Conservation (phyloP, 2,113 vertebrate genomes). For the Cyprichromis sp. region DNA sequence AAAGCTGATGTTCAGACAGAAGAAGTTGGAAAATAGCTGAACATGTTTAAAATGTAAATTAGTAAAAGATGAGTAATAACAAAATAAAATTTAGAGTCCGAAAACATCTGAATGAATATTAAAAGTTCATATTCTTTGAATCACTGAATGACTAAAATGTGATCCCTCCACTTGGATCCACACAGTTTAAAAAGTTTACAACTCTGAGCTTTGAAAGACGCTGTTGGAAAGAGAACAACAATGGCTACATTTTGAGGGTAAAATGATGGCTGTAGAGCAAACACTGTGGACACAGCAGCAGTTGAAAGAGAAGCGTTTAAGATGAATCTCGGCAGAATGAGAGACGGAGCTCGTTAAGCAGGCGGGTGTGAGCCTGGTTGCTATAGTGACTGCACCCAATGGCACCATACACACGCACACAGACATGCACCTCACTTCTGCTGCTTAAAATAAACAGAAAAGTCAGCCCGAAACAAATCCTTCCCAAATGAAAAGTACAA, state of each 20-base stretch:
- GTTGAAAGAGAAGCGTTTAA: not conserved
- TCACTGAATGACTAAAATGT: not conserved
- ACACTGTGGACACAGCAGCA: not conserved
- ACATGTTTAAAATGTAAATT: not conserved
- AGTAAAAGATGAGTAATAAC: not conserved
- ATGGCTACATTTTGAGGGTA: not conserved
- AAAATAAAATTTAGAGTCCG: not conserved
- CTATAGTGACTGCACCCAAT: not conserved
- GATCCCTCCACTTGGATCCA: not conserved
- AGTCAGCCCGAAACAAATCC: not conserved
- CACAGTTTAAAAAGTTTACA: not conserved
- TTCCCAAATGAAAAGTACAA: not conserved
- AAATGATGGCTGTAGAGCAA: not conserved
- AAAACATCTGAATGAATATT: not conserved
- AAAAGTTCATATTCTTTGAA: not conserved
- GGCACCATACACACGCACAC: rapidly evolving
- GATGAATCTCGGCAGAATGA: rapidly evolving
- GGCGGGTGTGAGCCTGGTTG: not conserved
- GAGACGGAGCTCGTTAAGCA: not conserved
- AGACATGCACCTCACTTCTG: rapidly evolving
- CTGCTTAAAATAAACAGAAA: not conserved
- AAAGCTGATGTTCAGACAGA: not conserved
- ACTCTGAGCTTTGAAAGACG: not conserved
- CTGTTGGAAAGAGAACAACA: not conserved
- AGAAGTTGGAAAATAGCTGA: not conserved